Evolutionary conservation across 2,888 invertebrate species (phyloP).

Genomic region (Proisotoma minuta): DNA sequence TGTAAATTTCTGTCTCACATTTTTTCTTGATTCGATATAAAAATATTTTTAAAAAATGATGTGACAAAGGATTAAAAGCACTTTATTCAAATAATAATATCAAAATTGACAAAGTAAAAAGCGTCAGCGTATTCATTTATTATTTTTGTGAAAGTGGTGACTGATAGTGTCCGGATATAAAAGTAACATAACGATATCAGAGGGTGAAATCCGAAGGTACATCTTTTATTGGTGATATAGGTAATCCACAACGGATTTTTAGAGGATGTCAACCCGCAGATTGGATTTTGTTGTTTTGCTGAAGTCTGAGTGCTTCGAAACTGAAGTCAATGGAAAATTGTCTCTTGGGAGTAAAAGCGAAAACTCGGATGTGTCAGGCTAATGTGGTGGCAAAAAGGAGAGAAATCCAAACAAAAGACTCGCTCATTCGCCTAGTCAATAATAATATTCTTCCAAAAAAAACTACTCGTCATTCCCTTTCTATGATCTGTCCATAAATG

Average conservation of each 20-base stretch:
- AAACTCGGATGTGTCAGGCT: constrained; percentile 9
- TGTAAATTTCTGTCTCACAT: no score
- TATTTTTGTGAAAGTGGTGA: no score
- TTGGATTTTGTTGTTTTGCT: constrained; percentile 48
- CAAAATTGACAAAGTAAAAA: no score
- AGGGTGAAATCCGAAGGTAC: no score
- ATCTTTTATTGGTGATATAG: constrained; percentile 5
- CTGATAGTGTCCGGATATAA: no score
- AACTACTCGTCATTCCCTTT: not conserved
- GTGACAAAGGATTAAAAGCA: no score
- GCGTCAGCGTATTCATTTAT: no score
- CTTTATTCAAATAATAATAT: no score
- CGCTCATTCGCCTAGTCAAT: not conserved
- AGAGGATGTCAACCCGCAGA: constrained; percentile 45
- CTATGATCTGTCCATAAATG: constrained; percentile 4
- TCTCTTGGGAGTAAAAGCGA: constrained; percentile 39
- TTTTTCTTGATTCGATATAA: no score
- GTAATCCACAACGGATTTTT: constrained; percentile 42
- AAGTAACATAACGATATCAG: no score
- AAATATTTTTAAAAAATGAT: no score
- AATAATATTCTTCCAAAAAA: not conserved
- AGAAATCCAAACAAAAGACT: constrained; percentile 8
- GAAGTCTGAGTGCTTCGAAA: constrained; percentile 23
- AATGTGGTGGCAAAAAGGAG: constrained; percentile 10
- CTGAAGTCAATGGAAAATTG: constrained; percentile 40